Conservation (phyloP, 2,113 vertebrate species). For the Indicator maculatus region DNA sequence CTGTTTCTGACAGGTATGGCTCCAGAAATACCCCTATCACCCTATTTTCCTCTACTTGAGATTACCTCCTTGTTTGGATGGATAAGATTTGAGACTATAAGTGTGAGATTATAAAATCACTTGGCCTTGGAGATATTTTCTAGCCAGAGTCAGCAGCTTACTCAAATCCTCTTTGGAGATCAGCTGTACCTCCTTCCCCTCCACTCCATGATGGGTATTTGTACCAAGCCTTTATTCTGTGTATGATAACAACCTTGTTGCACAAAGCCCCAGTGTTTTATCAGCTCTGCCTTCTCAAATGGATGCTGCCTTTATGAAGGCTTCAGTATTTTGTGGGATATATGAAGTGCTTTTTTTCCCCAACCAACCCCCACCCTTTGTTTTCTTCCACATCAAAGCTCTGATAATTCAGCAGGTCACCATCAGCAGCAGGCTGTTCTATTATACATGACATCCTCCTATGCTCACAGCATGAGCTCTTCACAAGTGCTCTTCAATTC, state of each 20-base stretch:
- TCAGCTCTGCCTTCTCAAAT: not conserved
- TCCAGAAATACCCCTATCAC: not conserved
- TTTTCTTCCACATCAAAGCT: not conserved
- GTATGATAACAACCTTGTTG: rapidly evolving
- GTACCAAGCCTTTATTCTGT: not conserved
- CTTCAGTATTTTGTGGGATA: not conserved
- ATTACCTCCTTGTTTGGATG: not conserved
- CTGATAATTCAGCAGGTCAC: constrained; percentile 3
- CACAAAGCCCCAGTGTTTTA: not conserved
- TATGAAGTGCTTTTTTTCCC: not conserved
- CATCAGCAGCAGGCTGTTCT: constrained; percentile 12
- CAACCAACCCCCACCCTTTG: not conserved
- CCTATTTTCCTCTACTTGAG: not conserved
- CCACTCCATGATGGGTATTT: not conserved
- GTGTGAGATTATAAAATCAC: not conserved
- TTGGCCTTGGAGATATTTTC: not conserved
- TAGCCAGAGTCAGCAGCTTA: not conserved
- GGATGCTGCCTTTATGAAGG: not conserved
- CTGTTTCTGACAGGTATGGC: not conserved
- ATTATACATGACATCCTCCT: not conserved
- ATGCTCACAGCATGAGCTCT: not conserved
- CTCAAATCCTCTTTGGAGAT: constrained; percentile 8
- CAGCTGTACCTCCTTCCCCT: not conserved
- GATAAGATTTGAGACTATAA: not conserved
- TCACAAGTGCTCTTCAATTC: not conserved